A percentile compares a stretch with the other conserved stretches of the same genome.
These are phyloP conservation scores for Rhyacichthys aspro DNA, from an alignment of 2,797 vertebrate species.

Conservation along the genomic window DNA sequence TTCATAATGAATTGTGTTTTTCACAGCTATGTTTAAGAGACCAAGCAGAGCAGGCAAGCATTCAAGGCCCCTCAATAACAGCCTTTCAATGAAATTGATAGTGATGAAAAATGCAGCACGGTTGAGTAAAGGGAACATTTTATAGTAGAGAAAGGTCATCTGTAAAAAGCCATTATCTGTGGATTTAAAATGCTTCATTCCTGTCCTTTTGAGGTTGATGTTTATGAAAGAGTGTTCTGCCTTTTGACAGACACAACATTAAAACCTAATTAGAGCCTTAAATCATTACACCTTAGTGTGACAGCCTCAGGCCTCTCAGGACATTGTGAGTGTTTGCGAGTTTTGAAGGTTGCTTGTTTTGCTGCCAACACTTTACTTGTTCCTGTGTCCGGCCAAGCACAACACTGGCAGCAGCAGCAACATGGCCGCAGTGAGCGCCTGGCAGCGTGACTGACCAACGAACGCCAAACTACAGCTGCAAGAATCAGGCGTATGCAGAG, in stretches of 20 bases:
- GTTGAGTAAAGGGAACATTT: too few species aligned
- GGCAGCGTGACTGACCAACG: conserved; percentile 73
- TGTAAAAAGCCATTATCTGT: background rate
- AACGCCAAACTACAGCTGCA: conserved; percentile 76
- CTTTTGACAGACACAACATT: conserved; percentile 77
- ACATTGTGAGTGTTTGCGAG: conserved; percentile 37
- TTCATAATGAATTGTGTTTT: background rate
- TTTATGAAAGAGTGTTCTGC: conserved; percentile 6
- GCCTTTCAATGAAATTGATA: conserved; percentile 1
- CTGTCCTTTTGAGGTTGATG: background rate
- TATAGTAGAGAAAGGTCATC: background rate
- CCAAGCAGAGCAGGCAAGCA: background rate
- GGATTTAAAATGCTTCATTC: conserved; percentile 1
- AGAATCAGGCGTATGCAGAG: conserved; percentile 69
- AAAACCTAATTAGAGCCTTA: conserved; percentile 83
- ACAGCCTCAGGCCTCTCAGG: conserved; percentile 53
- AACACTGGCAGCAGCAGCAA: conserved; percentile 83
- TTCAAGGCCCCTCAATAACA: background rate
- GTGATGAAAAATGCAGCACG: background rate
- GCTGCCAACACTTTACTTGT: conserved; percentile 85
- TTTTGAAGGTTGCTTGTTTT: conserved; percentile 52
- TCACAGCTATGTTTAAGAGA: background rate
- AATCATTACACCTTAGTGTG: conserved; percentile 84
- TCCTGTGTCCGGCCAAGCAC: conserved; percentile 84
- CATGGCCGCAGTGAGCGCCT: conserved; percentile 76